Percentiles rank a stretch among this genome's conserved stretches.
These are phyloP conservation scores for Heliconius aoede DNA, from an alignment of 2,888 invertebrate genomes.

Conservation along the genomic window DNA sequence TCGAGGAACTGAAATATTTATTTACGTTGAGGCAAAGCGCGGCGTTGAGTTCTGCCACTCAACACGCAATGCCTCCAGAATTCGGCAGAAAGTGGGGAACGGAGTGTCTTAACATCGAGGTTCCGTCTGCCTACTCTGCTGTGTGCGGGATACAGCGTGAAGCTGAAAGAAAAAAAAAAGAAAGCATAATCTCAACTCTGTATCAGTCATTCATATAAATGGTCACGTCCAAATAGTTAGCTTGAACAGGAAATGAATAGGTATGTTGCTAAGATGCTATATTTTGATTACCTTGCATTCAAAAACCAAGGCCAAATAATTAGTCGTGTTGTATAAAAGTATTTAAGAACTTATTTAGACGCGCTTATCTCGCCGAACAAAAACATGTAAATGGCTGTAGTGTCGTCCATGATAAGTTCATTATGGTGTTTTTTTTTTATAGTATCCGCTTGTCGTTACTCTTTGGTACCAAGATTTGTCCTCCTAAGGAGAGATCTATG, in stretches of 20 bases:
- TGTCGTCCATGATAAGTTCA: conserved; percentile 26
- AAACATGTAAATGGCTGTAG: conserved; percentile 25
- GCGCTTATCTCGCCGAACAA: conserved; percentile 22
- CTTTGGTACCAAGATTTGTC: conserved; percentile 29
- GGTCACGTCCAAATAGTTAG: neutral
- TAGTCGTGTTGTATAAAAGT: conserved; percentile 31
- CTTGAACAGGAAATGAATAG: neutral
- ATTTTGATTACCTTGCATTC: neutral
- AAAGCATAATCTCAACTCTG: neutral
- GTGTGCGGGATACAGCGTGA: no score
- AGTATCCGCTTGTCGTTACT: conserved; percentile 20
- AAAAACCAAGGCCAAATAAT: neutral
- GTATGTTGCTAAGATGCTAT: neutral
- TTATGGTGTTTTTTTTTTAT: conserved; percentile 36
- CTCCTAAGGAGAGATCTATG: conserved; percentile 35
- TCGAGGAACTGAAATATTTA: no score
- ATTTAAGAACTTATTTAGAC: conserved; percentile 30
- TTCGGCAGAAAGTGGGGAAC: no score
- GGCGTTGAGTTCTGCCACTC: no score
- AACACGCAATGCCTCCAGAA: no score
- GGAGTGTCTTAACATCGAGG: no score
- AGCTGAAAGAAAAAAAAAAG: no score
- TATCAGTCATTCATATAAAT: neutral
- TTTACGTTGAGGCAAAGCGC: no score
- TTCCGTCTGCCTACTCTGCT: no score